These are phyloP conservation scores for Stegodyphus dumicola DNA, from an alignment of 1,140 invertebrate species.

Conservation along the genomic window DNA sequence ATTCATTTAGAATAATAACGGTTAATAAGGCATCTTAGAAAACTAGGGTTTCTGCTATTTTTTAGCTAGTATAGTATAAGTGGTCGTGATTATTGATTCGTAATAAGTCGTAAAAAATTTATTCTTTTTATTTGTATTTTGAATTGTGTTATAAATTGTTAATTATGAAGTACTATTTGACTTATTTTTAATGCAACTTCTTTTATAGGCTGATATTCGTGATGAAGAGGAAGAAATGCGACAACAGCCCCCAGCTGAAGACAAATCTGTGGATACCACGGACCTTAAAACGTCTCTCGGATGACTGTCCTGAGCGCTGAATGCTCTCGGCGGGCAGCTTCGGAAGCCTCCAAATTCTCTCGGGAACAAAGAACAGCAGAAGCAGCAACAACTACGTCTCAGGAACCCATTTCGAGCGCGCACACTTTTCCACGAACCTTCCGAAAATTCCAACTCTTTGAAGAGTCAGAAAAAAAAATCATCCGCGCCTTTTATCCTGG, in stretches of 20 bases:
- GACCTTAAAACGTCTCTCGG: conserved; percentile 45
- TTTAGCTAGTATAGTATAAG: no score
- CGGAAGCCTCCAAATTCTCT: conserved; percentile 38
- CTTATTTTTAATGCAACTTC: neutral
- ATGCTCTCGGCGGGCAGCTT: conserved; percentile 9
- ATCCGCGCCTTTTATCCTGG: neutral
- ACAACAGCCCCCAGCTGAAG: conserved; percentile 25
- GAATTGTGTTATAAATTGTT: no score
- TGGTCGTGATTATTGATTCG: no score
- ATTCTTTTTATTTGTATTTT: no score
- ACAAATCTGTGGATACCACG: conserved; percentile 52
- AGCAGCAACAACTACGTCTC: neutral
- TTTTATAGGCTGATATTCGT: conserved; percentile 33
- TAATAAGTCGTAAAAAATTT: no score
- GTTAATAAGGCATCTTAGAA: no score
- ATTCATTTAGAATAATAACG: no score
- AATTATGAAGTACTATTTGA: neutral
- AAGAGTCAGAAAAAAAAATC: neutral
- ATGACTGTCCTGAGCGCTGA: conserved; percentile 7
- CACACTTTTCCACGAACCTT: neutral
- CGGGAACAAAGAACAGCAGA: neutral
- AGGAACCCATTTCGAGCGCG: neutral
- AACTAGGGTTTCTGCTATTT: no score
- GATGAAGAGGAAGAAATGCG: conserved; percentile 24
- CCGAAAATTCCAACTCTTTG: neutral